phyloP scores from a whole-genome alignment of 2,888 invertebrate genomes.

The Hipparchia sbordonii region DNA sequence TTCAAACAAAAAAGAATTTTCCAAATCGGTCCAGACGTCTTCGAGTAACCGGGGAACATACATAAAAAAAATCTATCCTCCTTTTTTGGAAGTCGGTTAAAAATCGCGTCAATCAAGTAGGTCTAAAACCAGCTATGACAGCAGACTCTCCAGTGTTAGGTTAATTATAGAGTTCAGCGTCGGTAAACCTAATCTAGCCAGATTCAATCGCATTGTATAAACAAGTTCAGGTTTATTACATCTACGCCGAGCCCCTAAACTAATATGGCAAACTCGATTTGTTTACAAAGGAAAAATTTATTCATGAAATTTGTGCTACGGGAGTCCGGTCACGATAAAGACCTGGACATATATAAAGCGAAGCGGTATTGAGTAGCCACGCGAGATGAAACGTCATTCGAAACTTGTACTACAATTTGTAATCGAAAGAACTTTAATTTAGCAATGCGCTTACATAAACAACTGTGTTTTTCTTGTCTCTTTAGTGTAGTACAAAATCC shows the following conservation, averaged over 20 bases:
- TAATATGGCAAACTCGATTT: conserved; percentile 77
- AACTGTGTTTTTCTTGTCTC: too few species aligned
- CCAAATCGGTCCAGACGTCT: too few species aligned
- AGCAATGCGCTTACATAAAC: too few species aligned
- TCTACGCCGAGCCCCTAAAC: conserved; percentile 64
- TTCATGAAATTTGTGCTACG: conserved; percentile 80
- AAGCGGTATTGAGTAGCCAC: background rate
- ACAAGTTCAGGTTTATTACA: conserved; percentile 23
- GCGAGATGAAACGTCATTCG: background rate
- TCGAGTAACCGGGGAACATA: too few species aligned
- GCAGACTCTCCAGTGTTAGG: too few species aligned
- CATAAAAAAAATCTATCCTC: too few species aligned
- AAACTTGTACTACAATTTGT: too few species aligned
- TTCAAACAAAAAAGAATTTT: too few species aligned
- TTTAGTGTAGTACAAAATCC: too few species aligned
- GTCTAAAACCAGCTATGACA: background rate
- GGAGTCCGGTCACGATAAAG: conserved; percentile 60
- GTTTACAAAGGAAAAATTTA: conserved; percentile 82
- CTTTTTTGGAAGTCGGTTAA: too few species aligned
- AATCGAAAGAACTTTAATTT: too few species aligned
- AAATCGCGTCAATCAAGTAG: too few species aligned
- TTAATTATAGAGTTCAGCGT: background rate
- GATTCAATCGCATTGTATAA: conserved; percentile 25
- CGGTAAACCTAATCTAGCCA: conserved; percentile 6
- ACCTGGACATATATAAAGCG: background rate